A percentile compares a stretch with the other conserved stretches of the same genome.
These are phyloP conservation scores for Aramus guarauna DNA, from an alignment of 2,113 vertebrate species.

Conservation along the genomic window DNA sequence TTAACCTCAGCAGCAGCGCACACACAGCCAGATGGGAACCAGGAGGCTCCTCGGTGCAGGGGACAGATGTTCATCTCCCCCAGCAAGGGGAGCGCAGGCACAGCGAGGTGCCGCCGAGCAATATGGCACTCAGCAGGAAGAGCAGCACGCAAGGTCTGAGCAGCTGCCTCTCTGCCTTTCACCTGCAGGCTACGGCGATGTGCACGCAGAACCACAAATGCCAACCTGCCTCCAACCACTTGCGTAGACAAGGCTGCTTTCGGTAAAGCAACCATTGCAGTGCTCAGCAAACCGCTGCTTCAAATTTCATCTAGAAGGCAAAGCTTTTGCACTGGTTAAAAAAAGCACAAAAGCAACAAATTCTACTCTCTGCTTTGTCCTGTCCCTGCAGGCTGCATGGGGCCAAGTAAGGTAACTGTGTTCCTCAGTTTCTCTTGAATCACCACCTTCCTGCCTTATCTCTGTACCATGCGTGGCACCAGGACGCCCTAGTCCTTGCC, in stretches of 20 bases:
- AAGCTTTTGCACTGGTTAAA: neutral
- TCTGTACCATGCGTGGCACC: neutral
- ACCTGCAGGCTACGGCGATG: neutral
- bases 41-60: neutral
- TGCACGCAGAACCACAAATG: neutral
- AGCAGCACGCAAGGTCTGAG: neutral
- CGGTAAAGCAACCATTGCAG: fast-evolving
- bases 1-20: slow-evolving; percentile 7
- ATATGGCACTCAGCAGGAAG: neutral
- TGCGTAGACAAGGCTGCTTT: neutral
- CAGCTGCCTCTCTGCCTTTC: neutral
- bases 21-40: slow-evolving; percentile 22
- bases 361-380: neutral
- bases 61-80: slow-evolving; percentile 17
- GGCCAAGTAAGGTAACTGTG: neutral
- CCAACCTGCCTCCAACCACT: neutral
- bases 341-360: neutral
- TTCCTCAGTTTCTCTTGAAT: neutral
- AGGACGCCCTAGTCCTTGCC: neutral
- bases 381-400: neutral
- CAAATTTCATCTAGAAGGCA: neutral
- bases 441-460: neutral
- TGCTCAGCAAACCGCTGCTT: neutral
- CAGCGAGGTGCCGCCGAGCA: neutral
- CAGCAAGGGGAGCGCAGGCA: neutral